These are phyloP conservation scores for Scaptodrosophila lebanonensis DNA, from an alignment of 1,140 invertebrate species.

Conservation along the genomic window DNA sequence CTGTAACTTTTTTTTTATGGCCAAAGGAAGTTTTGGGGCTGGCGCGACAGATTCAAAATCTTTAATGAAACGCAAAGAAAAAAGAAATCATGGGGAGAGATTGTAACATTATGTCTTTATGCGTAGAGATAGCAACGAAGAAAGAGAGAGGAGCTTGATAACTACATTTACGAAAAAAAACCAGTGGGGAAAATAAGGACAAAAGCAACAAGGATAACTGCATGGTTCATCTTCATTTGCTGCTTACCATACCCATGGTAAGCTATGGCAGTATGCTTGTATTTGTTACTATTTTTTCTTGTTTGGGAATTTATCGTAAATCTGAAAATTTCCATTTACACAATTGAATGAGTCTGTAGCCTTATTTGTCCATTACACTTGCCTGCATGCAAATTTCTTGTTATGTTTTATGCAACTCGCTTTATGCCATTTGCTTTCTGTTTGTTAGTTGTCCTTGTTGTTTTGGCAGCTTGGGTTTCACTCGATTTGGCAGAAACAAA, in stretches of 20 bases:
- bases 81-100: no score
- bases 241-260: no score
- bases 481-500: constrained; percentile 32
- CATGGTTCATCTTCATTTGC: no score
- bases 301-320: constrained; percentile 41
- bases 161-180: not conserved
- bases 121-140: no score
- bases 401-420: constrained; percentile 1
- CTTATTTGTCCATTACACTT: constrained; percentile 51
- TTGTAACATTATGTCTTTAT: no score
- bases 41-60: no score
- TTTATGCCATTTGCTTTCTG: constrained; percentile 6
- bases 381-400: constrained; percentile 42
- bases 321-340: constrained; percentile 59
- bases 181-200: constrained; percentile 14
- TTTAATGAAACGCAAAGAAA: no score
- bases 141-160: no score
- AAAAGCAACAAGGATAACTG: no score
- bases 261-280: no score
- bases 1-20: constrained; percentile 17
- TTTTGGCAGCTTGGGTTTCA: constrained; percentile 16
- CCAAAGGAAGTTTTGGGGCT: no score
- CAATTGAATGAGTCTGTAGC: constrained; percentile 52
- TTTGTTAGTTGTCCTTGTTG: constrained; percentile 29
- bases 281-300: not conserved